Conservation (phyloP, 2,888 invertebrate species). For the Scaptomyza caliginosa region DNA sequence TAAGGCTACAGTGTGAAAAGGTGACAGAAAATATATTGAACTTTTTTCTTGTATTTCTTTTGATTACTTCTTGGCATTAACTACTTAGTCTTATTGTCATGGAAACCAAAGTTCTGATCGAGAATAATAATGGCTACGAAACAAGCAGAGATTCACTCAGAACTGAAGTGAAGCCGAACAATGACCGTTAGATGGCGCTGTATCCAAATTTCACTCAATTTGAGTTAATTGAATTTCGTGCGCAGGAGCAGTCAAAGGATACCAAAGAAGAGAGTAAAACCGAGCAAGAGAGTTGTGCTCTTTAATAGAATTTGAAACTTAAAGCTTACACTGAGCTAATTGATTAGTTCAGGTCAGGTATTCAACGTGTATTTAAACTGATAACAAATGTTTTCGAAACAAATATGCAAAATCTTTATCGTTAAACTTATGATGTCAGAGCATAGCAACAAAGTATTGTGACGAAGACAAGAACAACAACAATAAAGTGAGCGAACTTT, state of each 20-base stretch:
- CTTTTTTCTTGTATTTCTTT: no score
- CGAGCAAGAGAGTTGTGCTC: neutral
- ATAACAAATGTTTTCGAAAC: constrained; percentile 3
- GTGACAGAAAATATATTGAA: neutral
- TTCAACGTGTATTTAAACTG: neutral
- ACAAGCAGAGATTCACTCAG: neutral
- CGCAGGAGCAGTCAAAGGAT: constrained; percentile 63
- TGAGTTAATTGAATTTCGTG: constrained; percentile 71
- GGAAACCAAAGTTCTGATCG: neutral
- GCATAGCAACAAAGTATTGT: neutral
- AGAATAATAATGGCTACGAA: neutral
- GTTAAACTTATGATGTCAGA: neutral
- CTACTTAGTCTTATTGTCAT: no score
- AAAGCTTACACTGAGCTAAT: constrained; percentile 44
- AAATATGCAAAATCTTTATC: neutral
- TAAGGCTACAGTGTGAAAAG: neutral
- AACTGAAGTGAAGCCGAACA: neutral
- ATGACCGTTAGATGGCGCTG: constrained; percentile 21
- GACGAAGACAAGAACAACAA: neutral
- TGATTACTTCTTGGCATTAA: no score
- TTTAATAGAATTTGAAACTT: constrained; percentile 9
- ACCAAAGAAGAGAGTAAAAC: constrained; percentile 5
- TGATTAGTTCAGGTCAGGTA: neutral
- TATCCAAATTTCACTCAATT: constrained; percentile 18
- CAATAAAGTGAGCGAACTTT: neutral